Conservation (phyloP, 2,113 vertebrate genomes). For the Phaetusa simplex region DNA sequence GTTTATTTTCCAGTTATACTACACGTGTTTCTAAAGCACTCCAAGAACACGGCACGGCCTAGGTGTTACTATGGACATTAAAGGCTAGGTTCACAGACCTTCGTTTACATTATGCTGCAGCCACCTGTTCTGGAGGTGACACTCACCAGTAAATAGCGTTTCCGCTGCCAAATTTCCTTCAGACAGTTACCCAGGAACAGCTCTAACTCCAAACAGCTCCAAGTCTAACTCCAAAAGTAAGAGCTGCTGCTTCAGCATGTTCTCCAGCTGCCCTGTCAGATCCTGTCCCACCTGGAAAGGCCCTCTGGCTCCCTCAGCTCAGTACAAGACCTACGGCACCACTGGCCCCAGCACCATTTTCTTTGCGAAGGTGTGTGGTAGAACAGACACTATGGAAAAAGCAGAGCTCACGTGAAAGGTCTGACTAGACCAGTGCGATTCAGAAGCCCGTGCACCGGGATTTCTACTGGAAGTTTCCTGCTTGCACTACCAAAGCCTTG, state of each 20-base stretch:
- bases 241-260: background rate
- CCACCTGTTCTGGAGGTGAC: background rate
- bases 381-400: rapidly evolving
- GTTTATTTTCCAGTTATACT: background rate
- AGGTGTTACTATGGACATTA: background rate
- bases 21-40: background rate
- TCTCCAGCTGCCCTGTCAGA: background rate
- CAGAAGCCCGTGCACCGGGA: rapidly evolving
- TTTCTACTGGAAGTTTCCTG: background rate
- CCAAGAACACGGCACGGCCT: background rate
- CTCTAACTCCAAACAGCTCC: background rate
- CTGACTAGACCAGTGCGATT: rapidly evolving
- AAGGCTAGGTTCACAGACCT: background rate
- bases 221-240: background rate
- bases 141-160: background rate
- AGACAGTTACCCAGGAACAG: background rate
- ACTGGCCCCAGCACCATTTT: background rate
- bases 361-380: background rate
- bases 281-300: background rate
- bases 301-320: background rate
- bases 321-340: background rate
- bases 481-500: background rate
- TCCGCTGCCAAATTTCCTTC: background rate
- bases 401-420: background rate
- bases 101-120: background rate